phyloP scores from a whole-genome alignment of 1,140 invertebrate species.

The Bombus pyrosoma region DNA sequence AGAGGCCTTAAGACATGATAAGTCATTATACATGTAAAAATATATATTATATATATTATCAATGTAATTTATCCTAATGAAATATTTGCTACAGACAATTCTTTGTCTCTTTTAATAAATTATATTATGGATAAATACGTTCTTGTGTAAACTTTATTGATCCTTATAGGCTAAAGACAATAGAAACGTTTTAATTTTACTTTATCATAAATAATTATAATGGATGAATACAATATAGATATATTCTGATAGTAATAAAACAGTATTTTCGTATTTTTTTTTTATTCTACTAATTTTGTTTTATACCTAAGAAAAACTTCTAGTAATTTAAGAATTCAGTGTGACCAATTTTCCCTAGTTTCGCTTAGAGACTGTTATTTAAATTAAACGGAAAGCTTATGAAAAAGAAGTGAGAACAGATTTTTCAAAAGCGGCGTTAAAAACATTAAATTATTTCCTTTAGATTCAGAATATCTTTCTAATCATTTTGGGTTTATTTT shows the following conservation, averaged over 20 bases:
- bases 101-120: conserved; percentile 71
- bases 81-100: conserved; percentile 66
- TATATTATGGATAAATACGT: conserved; percentile 60
- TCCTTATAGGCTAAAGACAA: not conserved
- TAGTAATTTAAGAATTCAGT: conserved; percentile 2
- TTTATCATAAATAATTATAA: not conserved
- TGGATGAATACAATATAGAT: not conserved
- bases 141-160: conserved; percentile 25
- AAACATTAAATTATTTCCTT: not conserved
- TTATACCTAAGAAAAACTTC: not conserved
- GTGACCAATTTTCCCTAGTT: conserved; percentile 8
- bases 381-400: conserved; percentile 9
- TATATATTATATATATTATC: conserved; percentile 58
- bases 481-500: not conserved
- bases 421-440: not conserved
- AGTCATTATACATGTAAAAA: conserved; percentile 58
- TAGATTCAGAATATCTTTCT: not conserved
- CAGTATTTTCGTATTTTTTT: not conserved
- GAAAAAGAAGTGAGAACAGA: too few species aligned
- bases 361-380: not conserved
- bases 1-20: conserved; percentile 53
- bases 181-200: not conserved
- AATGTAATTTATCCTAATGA: conserved; percentile 60
- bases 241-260: not conserved
- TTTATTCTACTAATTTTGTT: not conserved